Conservation (phyloP, 1,140 invertebrate species). For the Anoplolepis gracilipes region DNA sequence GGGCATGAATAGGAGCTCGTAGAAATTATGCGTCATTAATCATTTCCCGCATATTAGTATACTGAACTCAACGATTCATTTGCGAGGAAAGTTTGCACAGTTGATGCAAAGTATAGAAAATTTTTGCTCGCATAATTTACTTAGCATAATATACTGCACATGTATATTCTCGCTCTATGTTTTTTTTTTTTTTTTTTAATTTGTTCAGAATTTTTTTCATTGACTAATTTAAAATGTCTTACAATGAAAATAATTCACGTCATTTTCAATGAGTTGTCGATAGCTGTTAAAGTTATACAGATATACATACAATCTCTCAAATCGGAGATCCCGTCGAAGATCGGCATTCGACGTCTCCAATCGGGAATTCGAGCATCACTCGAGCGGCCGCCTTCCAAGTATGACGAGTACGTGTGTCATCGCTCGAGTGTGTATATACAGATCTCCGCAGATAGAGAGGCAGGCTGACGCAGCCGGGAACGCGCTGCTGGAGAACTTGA, state of each 20-base stretch:
- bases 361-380: slow-evolving; percentile 56
- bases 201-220: neutral
- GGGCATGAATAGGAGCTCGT: neutral
- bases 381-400: slow-evolving; percentile 47
- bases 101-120: neutral
- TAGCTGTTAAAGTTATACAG: slow-evolving; percentile 3
- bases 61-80: neutral
- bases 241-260: neutral
- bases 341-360: slow-evolving; percentile 45
- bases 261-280: neutral
- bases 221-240: neutral
- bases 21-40: slow-evolving; percentile 50
- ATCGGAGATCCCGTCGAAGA: slow-evolving; percentile 15
- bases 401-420: slow-evolving; percentile 62
- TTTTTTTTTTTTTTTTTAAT: neutral
- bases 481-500: slow-evolving; percentile 66
- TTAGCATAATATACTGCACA: too few species aligned
- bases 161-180: neutral
- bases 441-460: slow-evolving; percentile 50
- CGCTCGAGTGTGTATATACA: slow-evolving; percentile 47
- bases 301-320: slow-evolving; percentile 9
- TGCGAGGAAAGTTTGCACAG: neutral
- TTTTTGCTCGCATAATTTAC: neutral
- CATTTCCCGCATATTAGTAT: slow-evolving; percentile 8
- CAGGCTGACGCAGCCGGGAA: slow-evolving; percentile 25